Conservation (phyloP, 2,113 vertebrate species). For the Meriones unguiculatus region DNA sequence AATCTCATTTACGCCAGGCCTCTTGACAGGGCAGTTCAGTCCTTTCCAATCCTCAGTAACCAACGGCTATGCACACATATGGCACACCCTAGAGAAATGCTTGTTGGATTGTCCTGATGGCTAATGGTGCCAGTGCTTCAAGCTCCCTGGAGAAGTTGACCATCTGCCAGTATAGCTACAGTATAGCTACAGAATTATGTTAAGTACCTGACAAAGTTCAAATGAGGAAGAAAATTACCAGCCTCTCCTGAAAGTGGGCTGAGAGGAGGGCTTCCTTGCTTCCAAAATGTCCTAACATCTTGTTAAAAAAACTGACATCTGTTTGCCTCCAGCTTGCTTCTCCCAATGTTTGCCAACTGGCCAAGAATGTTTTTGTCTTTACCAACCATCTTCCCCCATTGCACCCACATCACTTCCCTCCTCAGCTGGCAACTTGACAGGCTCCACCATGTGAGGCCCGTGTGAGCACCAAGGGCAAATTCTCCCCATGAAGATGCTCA, state of each 20-base stretch:
- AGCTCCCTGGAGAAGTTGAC: constrained; percentile 62
- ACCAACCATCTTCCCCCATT: constrained; percentile 60
- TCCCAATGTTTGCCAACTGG: constrained; percentile 78
- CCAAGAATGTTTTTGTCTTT: constrained; percentile 75
- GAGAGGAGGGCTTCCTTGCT: constrained; percentile 66
- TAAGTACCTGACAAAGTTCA: constrained; percentile 72
- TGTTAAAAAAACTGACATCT: constrained; percentile 79
- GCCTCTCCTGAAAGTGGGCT: constrained; percentile 65
- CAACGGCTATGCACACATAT: constrained; percentile 49
- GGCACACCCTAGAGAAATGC: constrained; percentile 53
- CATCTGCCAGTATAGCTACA: constrained; percentile 71
- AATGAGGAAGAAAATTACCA: constrained; percentile 71
- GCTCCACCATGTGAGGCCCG: background rate
- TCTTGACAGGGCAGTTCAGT: background rate
- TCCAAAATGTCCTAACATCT: constrained; percentile 78
- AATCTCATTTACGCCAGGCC: background rate
- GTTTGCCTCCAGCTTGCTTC: constrained; percentile 80
- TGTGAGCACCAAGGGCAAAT: background rate
- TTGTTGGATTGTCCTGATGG: constrained; percentile 60
- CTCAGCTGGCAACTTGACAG: constrained; percentile 43
- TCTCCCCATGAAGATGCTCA: background rate
- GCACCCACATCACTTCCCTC: constrained; percentile 67
- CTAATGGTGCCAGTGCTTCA: constrained; percentile 35
- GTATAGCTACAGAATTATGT: constrained; percentile 66
- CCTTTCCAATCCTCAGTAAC: background rate